Base-by-base conservation (phyloP, 2,113 vertebrate species). In the Cariama cristata region DNA sequence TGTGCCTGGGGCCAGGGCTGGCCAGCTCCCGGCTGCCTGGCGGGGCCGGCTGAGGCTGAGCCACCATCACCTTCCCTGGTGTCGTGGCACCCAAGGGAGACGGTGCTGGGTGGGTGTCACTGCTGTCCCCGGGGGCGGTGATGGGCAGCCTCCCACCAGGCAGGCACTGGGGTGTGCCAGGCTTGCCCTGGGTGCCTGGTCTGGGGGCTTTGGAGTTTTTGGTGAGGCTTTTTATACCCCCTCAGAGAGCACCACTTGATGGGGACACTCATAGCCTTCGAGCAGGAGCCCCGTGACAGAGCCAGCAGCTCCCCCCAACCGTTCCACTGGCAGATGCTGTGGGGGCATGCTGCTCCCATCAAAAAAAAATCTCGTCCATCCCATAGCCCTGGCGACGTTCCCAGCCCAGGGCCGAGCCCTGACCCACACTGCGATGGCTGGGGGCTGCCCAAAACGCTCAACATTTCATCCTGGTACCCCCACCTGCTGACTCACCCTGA, bases 21-120 rank as follows among this genome's bases (percentile, higher is more conserved):
- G 53, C 6, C 0, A 3, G 81, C 59, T 92, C 71, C 85, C 9
- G 77, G 63, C 15, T 67, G 44, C 84, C 53, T 28, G 5, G 9
- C 10, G 1, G 59, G 69, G 59, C 60, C 7, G 6, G 71, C 24
- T 45, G 75, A 44, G 75, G n/a, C 75, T 60, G 79, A 47, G 79
- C 50, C 45, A 35, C n/a, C 66, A 18, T 67, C 80, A 21, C 63
- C 55, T 35, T 35, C 88, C 56, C 80, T 1, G 9, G 21, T 47
- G 56, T 35, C 9, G 5, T 24, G 6, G 85, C 75, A 92, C 66
- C 75, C 66, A 20, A 14, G 52, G 50, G 56, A 71, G 49, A 49
- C 0, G 5, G 58, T 1, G 11, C 56, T 32, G 56, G 30, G 6
- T 33, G 27, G 17, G 38, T 69, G 22, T 19, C 1, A 1, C 15